Percentiles rank a stretch among this genome's conserved stretches.
Conservation (phyloP, 2,797 vertebrate genomes). For the Fistularia commersonii region DNA sequence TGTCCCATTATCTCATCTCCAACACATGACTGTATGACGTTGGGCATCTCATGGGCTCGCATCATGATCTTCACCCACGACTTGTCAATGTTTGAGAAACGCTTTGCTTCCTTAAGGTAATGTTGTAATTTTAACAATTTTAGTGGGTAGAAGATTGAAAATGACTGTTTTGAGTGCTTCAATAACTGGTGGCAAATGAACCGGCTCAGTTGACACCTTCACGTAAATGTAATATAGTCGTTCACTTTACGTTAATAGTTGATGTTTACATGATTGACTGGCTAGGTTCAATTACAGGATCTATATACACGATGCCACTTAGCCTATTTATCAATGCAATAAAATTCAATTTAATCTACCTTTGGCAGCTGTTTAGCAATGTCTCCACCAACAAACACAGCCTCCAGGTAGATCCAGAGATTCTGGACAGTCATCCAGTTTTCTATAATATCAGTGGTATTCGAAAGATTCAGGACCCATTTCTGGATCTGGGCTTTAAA, state of each 20-base stretch:
- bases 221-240: too few relatives aligned
- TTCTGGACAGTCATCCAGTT: conserved; percentile 99
- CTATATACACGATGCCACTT: too few relatives aligned
- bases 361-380: conserved; percentile 97
- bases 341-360: conserved; percentile 64
- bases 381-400: conserved; percentile 94
- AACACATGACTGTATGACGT: conserved; percentile 89
- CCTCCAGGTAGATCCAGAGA: conserved; percentile 96
- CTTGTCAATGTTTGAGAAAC: conserved; percentile 97
- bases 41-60: conserved; percentile 88
- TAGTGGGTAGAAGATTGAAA: background rate
- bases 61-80: conserved; percentile 98
- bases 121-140: background rate
- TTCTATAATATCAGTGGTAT: conserved; percentile 89
- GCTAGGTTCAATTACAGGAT: too few relatives aligned
- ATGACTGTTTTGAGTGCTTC: background rate
- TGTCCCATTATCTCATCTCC: conserved; percentile 95
- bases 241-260: too few relatives aligned
- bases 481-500: conserved; percentile 95
- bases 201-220: too few relatives aligned
- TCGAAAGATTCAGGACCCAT: conserved; percentile 94
- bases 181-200: too few relatives aligned
- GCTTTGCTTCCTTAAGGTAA: conserved; percentile 85
- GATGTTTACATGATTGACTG: too few relatives aligned
- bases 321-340: too few relatives aligned